Percentiles rank a stretch among this genome's conserved stretches.
Conservation (phyloP, 2,113 vertebrate species). For the Syrmaticus mikado region DNA sequence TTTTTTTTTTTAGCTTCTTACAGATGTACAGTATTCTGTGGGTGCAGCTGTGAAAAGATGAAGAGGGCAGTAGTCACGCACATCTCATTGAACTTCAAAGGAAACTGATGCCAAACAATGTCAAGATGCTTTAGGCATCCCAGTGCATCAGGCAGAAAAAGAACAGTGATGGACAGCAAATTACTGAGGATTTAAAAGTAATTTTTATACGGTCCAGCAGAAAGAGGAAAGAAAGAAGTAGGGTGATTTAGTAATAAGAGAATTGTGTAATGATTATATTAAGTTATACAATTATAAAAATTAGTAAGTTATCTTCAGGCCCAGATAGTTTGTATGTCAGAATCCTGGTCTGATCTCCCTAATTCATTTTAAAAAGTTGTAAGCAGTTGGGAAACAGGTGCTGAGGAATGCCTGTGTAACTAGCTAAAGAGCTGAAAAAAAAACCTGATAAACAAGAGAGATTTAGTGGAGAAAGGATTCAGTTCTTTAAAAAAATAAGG, state of each 20-base stretch:
- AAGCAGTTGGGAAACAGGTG: neutral
- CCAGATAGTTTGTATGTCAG: neutral
- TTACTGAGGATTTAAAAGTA: neutral
- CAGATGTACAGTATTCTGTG: neutral
- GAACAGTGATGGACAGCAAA: neutral
- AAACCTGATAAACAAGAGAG: neutral
- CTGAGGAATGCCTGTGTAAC: neutral
- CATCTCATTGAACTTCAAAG: neutral
- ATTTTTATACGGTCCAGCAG: neutral
- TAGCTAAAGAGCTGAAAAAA: neutral
- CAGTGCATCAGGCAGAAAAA: neutral
- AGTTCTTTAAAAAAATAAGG: neutral
- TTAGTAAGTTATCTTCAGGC: neutral
- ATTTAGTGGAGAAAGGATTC: neutral
- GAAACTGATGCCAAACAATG: neutral
- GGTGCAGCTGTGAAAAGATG: neutral
- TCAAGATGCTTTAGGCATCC: neutral
- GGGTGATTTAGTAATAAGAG: rapidly evolving
- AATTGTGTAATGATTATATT: neutral
- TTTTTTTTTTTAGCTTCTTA: neutral
- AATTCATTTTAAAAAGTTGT: neutral
- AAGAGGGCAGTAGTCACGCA: neutral
- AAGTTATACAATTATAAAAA: neutral
- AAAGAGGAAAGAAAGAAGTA: neutral
- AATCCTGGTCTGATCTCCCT: neutral